These are phyloP conservation scores for Papilio polytes DNA, from an alignment of 1,140 invertebrate genomes.

Conservation along the genomic window DNA sequence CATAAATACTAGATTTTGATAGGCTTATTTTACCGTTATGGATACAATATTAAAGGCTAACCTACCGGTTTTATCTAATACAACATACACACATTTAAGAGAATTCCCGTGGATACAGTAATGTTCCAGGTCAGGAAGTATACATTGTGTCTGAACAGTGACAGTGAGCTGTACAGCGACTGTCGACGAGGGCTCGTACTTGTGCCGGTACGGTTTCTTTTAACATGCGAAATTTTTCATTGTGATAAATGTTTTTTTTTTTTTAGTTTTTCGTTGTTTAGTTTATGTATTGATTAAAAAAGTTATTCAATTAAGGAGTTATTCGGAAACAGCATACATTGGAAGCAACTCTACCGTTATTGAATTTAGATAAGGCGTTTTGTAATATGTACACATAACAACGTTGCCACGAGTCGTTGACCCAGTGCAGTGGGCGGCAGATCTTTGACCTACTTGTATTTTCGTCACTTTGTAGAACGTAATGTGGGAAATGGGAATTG, in stretches of 20 bases:
- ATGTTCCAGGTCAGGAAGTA: slow-evolving; percentile 1
- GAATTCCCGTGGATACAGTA: too few species aligned
- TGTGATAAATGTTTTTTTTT: neutral
- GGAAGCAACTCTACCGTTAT: slow-evolving; percentile 17
- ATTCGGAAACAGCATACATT: too few species aligned
- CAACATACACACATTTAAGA: neutral
- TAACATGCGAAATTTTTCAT: too few species aligned
- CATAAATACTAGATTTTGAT: too few species aligned
- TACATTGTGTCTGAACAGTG: neutral
- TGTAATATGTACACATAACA: slow-evolving; percentile 25
- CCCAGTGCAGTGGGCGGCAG: slow-evolving; percentile 52
- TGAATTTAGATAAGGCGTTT: slow-evolving; percentile 34
- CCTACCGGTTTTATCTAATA: slow-evolving; percentile 21
- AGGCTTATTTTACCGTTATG: too few species aligned
- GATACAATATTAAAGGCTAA: too few species aligned
- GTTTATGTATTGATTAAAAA: too few species aligned
- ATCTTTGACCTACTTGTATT: slow-evolving; percentile 61
- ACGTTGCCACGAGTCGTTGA: slow-evolving; percentile 49
- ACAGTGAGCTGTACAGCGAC: too few species aligned
- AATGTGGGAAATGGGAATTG: slow-evolving; percentile 48
- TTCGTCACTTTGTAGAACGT: slow-evolving; percentile 39
- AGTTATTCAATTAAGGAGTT: neutral
- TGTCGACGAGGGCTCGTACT: too few species aligned
- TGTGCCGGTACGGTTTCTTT: too few species aligned
- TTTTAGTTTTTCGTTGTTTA: too few species aligned